A percentile compares a stretch with the other conserved stretches of the same genome.
Evolutionary conservation across 2,888 invertebrate genomes (phyloP).

Genomic region (Cistogaster globosa): DNA sequence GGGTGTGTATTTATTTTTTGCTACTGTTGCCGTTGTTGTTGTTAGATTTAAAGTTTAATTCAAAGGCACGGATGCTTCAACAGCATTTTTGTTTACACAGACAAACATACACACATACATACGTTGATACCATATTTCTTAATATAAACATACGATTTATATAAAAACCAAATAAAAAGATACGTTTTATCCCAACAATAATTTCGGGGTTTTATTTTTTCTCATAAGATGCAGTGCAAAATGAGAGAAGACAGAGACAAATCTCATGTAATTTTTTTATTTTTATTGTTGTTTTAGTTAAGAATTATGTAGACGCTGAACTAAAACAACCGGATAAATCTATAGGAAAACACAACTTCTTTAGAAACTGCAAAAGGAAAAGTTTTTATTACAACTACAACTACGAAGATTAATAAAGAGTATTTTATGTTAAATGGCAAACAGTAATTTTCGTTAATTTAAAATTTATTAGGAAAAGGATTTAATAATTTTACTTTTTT

Average conservation of each 20-base stretch:
- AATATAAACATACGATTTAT: slow-evolving; percentile 1
- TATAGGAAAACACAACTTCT: neutral
- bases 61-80: slow-evolving; percentile 21
- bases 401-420: slow-evolving; percentile 10
- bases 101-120: neutral
- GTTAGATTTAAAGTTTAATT: slow-evolving; percentile 28
- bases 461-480: slow-evolving; percentile 15
- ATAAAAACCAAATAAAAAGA: no score
- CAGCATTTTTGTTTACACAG: neutral
- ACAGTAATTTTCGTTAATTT: slow-evolving; percentile 30
- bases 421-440: slow-evolving; percentile 1
- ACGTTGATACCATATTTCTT: neutral
- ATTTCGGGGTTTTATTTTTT: slow-evolving; percentile 64
- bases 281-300: slow-evolving; percentile 34
- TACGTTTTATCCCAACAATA: slow-evolving; percentile 33
- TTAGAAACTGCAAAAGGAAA: neutral
- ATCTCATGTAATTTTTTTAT: slow-evolving; percentile 25
- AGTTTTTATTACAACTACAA: neutral
- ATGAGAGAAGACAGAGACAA: slow-evolving; percentile 37
- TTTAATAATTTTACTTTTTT: neutral
- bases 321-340: slow-evolving; percentile 13
- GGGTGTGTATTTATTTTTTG: slow-evolving; percentile 31
- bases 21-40: neutral
- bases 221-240: slow-evolving; percentile 19
- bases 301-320: slow-evolving; percentile 34